Conservation (phyloP, 1,140 invertebrate species). For the Procambarus clarkii region DNA sequence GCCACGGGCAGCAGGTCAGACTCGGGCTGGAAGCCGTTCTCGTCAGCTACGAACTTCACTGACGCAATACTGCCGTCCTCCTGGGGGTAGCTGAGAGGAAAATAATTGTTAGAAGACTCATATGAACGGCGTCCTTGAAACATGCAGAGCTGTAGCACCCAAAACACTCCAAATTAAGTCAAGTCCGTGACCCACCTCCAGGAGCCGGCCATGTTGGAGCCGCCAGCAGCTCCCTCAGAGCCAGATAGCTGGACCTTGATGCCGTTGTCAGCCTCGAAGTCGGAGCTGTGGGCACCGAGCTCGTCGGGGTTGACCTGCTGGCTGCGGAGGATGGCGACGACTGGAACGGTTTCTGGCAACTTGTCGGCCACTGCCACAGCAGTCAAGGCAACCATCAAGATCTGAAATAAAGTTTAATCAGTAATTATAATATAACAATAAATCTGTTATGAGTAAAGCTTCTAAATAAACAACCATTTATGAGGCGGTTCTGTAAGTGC, state of each 20-base stretch:
- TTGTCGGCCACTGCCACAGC: constrained; percentile 45
- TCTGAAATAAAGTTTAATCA: not conserved
- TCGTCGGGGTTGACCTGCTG: constrained; percentile 48
- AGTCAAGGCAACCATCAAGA: not conserved
- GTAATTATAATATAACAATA: too few relatives aligned
- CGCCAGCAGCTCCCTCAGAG: constrained; percentile 21
- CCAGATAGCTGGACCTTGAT: constrained; percentile 40
- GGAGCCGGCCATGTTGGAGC: constrained; percentile 40
- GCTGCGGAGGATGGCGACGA: constrained; percentile 37
- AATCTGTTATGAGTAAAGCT: too few relatives aligned
- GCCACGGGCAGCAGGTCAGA: constrained; percentile 1
- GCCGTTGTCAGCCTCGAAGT: constrained; percentile 57
- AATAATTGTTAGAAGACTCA: not conserved
- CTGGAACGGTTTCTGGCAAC: not conserved
- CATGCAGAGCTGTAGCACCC: too few relatives aligned
- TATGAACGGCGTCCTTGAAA: too few relatives aligned
- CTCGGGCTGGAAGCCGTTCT: constrained; percentile 5
- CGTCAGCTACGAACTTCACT: constrained; percentile 1
- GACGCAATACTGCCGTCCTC: constrained; percentile 25
- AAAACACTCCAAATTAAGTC: too few relatives aligned
- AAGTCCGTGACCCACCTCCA: constrained; percentile 12
- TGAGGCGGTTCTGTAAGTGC: too few relatives aligned
- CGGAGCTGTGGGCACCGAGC: constrained; percentile 53
- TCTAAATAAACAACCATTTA: too few relatives aligned
- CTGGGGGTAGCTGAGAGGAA: constrained; percentile 7